Base-by-base conservation (phyloP, 2,797 vertebrate species). In the Periophthalmus magnuspinnatus region DNA sequence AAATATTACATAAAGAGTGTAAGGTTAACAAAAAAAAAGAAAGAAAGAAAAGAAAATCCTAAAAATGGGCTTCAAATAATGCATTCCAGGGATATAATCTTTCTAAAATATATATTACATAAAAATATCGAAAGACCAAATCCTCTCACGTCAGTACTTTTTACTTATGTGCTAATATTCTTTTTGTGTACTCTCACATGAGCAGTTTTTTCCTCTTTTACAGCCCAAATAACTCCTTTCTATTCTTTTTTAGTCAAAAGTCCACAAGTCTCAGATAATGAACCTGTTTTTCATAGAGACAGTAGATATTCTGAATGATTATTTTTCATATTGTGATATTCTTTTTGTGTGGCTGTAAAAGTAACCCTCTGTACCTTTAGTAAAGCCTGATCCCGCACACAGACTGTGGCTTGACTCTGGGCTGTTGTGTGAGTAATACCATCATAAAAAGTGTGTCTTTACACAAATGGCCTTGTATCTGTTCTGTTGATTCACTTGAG, bases 341-440 rank as follows among this genome's bases (percentile, higher is more conserved):
- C n/a, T 55, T 72, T 13, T 19, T 57, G 68, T 13, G 0, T 32
- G 5, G 5, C 6, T 67, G 69, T n/a, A 28, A 28, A 81, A 74
- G 56, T 28, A 28, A 28, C 76, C 61, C 78, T 77, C 71, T 77
- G 70, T 72, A 67, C 48, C 77, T 86, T 82, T 69, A 72, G 75
- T 75, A 70, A 69, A 83, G 76, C 75, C 70, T 67, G 68, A 54
- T 32, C 10, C 13, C 58, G 64, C 66, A 28, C 76, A 65, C 33
- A 69, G 54, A 52, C 52, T 45, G 41, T 45, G 52, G 58, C 28
- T 62, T 68, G 58, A 65, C 59, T 47, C 32, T 32, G 45, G 6
- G 5, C 68, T 47, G 48, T 17, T 14, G 47, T 65, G 68, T 59
- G 45, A 16, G 59, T 74, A 71, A 83, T 67, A 45, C 58, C 67